Percentiles rank a stretch among this genome's conserved stretches.
These are phyloP conservation scores for Xestia xanthographa DNA, from an alignment of 2,888 invertebrate species.

Conservation along the genomic window DNA sequence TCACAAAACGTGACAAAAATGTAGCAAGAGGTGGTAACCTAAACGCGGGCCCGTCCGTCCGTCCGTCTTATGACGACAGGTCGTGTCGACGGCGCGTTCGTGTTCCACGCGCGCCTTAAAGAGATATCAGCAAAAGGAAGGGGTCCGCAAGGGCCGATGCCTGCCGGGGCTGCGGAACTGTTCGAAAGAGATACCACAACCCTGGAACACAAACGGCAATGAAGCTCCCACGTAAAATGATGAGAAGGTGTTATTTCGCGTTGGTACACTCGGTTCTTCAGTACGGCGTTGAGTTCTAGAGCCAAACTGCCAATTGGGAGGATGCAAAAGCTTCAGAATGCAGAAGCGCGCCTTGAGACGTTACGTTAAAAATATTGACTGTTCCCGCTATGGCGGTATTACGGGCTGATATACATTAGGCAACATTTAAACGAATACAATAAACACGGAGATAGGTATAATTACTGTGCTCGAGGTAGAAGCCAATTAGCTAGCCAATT, in stretches of 20 bases:
- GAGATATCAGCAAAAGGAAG: too few relatives aligned
- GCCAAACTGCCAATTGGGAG: neutral
- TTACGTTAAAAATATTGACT: too few relatives aligned
- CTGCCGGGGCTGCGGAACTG: too few relatives aligned
- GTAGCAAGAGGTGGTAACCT: neutral
- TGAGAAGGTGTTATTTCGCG: neutral
- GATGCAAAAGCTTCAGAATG: neutral
- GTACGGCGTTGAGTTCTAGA: neutral
- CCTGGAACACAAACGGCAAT: too few relatives aligned
- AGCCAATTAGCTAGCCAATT: too few relatives aligned
- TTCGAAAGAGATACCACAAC: too few relatives aligned
- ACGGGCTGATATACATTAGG: neutral
- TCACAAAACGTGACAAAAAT: neutral
- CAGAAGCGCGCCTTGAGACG: too few relatives aligned
- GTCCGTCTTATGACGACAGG: too few relatives aligned
- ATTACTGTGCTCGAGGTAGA: neutral
- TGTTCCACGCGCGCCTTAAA: too few relatives aligned
- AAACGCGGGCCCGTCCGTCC: too few relatives aligned
- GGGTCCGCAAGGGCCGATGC: too few relatives aligned
- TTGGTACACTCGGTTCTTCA: neutral
- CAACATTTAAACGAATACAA: neutral
- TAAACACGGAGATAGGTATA: neutral
- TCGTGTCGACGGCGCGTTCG: too few relatives aligned
- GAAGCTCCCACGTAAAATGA: neutral
- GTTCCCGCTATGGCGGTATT: neutral